Conservation (phyloP, 1,140 invertebrate genomes). For the Contarinia nasturtii region DNA sequence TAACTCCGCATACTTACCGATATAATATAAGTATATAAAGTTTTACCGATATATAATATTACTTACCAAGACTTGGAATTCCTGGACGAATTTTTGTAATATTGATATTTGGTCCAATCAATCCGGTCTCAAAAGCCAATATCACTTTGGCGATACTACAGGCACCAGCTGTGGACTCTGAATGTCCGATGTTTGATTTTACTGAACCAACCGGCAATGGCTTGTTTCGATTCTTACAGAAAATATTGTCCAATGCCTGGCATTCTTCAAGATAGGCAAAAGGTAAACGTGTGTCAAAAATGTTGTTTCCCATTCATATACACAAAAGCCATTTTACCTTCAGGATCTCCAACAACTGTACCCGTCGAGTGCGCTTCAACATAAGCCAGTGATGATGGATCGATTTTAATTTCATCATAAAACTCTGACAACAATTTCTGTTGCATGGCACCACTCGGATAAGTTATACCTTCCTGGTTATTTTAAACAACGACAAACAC, state of each 20-base stretch:
- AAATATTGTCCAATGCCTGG: slow-evolving; percentile 62
- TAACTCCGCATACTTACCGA: too few relatives aligned
- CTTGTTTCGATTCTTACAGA: slow-evolving; percentile 42
- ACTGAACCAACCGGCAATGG: slow-evolving; percentile 74
- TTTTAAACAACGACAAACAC: too few relatives aligned
- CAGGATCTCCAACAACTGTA: slow-evolving; percentile 58
- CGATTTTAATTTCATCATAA: slow-evolving; percentile 64
- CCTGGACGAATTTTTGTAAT: slow-evolving; percentile 49
- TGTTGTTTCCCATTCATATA: too few relatives aligned
- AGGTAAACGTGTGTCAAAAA: too few relatives aligned
- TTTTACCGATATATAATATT: too few relatives aligned
- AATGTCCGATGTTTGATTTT: slow-evolving; percentile 87
- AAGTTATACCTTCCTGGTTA: slow-evolving; percentile 78
- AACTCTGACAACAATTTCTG: slow-evolving; percentile 59
- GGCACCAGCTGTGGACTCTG: slow-evolving; percentile 74
- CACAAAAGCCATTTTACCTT: too few relatives aligned
- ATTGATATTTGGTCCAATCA: slow-evolving; percentile 65
- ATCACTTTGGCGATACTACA: slow-evolving; percentile 66
- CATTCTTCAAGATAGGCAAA: too few relatives aligned
- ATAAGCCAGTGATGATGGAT: slow-evolving; percentile 50
- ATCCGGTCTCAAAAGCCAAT: slow-evolving; percentile 50
- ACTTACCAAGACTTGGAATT: too few relatives aligned
- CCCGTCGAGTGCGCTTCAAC: slow-evolving; percentile 86
- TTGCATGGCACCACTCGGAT: slow-evolving; percentile 71
- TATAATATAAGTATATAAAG: too few relatives aligned